Evolutionary conservation across 1,140 invertebrate species (phyloP), one percentile per base, ranked within the genome.

Genomic region (Eriosoma lanigerum): DNA sequence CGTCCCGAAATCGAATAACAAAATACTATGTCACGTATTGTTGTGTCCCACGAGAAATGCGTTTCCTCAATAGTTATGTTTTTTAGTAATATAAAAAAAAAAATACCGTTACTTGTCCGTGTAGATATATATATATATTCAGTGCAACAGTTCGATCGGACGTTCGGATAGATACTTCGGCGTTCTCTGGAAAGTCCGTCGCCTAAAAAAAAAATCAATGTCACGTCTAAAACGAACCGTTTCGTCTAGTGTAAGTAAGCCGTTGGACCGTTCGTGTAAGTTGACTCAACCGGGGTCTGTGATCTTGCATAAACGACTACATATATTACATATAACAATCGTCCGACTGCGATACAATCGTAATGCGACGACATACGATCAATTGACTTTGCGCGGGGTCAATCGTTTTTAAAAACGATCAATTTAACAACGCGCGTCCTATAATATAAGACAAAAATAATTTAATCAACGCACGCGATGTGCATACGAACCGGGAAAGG

Each of bases 341-440:
- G 8, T 0, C 24, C 15, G 66, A 12, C 15, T 3, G 29, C 26
- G 48, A 72, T 9, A 52, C 15, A 29, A 72, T 72, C 24, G 68
- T 68, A 68, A 68, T 46, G 32, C 38, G n/a, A 68, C 38, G 64
- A 68, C 64, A 68, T 46, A 75, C 54, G 26, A 75, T 44, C 52
- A 75, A 75, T 75, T 75, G 72, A 75, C 72, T 21, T 32, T 75
- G 29, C 13, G 17, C 5, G 21, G 52, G 72, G 72, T 75, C n/a
- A 58, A 75, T 58, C n/a, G 52, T 38, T 75, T 75, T 75, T 56
- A 58, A 56, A 58, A 58, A 75, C 52, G 29, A 73, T 73, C 70
- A 73, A 73, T 73, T 73, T 73, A 73, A 73, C 26, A 29, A 29
- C 66, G 38, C 44, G 66, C 9, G 3, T n/a, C n/a, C n/a, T n/a